phyloP scores from a whole-genome alignment of 1,140 invertebrate genomes.

The Drosophila grimshawi region DNA sequence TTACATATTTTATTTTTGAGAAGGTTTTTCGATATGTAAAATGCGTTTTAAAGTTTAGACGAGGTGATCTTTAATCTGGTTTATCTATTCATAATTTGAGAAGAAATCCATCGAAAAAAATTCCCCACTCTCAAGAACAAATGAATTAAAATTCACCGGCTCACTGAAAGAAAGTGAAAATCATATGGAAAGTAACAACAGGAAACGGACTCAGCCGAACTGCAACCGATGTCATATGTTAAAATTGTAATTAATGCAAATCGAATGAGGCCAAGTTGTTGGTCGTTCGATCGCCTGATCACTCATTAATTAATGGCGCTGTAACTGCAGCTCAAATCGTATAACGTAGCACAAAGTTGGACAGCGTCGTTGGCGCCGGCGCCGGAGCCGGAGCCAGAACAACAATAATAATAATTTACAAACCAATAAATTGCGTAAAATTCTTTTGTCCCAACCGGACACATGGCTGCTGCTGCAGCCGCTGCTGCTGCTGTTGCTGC shows the following conservation, averaged over 20 bases:
- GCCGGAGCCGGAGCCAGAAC: conserved; percentile 1
- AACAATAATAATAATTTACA: conserved; percentile 47
- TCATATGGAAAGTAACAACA: conserved; percentile 59
- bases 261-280: conserved; percentile 54
- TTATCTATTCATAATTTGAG: not conserved
- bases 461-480: conserved; percentile 27
- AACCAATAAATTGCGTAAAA: conserved; percentile 47
- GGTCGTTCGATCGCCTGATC: conserved; percentile 36
- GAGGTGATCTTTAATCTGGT: not conserved
- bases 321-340: conserved; percentile 67
- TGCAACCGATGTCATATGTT: conserved; percentile 47
- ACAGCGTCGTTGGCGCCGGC: conserved; percentile 12
- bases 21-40: not conserved
- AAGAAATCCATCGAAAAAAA: conserved; percentile 29
- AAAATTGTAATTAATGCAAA: conserved; percentile 71
- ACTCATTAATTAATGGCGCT: conserved; percentile 70
- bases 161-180: conserved; percentile 62
- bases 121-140: conserved; percentile 64
- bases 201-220: conserved; percentile 54
- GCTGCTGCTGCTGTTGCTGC: conserved; percentile 3
- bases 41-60: not conserved
- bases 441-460: conserved; percentile 78
- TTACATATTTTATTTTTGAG: conserved; percentile 3
- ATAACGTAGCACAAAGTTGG: conserved; percentile 66
- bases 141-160: conserved; percentile 48